Percentiles rank a stretch among this genome's conserved stretches.
Evolutionary conservation across 2,888 invertebrate species (phyloP).

Genomic region (Amaurobius ferox): DNA sequence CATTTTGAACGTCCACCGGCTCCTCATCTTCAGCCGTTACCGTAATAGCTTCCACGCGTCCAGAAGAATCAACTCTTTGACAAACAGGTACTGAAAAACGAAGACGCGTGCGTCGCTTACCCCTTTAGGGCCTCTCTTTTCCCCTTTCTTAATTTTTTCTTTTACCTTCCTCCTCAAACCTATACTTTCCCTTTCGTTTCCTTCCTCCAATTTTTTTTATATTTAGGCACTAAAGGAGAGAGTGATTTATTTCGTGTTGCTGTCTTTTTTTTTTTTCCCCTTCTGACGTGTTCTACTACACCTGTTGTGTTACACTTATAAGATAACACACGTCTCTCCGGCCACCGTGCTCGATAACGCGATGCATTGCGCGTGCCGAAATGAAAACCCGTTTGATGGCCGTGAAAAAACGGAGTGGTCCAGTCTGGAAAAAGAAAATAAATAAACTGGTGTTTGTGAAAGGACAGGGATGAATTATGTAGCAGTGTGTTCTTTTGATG

Average conservation of each 20-base stretch:
- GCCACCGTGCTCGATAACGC: not conserved
- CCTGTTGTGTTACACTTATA: constrained; percentile 16
- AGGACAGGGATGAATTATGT: too few species aligned
- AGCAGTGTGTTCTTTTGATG: too few species aligned
- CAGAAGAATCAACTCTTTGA: not conserved
- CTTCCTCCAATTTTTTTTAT: not conserved
- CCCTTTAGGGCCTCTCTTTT: not conserved
- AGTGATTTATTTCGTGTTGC: constrained; percentile 49
- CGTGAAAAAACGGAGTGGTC: not conserved
- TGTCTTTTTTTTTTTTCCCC: not conserved
- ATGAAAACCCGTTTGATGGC: not conserved
- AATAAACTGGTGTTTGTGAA: too few species aligned
- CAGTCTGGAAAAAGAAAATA: too few species aligned
- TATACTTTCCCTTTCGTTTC: not conserved
- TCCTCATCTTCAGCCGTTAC: too few species aligned
- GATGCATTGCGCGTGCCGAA: not conserved
- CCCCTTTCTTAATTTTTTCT: not conserved
- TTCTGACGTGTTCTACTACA: constrained; percentile 20
- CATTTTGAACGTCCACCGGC: too few species aligned
- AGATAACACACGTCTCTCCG: not conserved
- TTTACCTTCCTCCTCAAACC: not conserved
- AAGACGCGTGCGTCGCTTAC: not conserved
- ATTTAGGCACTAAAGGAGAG: not conserved
- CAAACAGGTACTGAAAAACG: constrained; percentile 9
- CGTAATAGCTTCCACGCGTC: not conserved